phyloP scores from a whole-genome alignment of 2,797 vertebrate genomes.

The Schizopygopsis pylzovi region DNA sequence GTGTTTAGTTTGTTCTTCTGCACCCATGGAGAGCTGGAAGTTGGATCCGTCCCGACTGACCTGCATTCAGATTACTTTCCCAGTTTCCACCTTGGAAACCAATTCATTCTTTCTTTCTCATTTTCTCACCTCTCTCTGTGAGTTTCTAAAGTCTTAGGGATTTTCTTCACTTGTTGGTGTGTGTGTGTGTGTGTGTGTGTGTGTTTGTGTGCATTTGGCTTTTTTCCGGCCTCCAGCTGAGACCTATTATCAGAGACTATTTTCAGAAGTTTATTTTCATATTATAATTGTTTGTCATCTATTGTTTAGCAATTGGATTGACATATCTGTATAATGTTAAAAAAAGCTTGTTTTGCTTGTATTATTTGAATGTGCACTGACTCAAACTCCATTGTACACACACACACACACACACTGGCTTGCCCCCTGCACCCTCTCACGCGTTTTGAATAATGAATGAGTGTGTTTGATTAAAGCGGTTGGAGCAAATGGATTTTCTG shows the following conservation, averaged over 20 bases:
- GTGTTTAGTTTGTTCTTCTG: constrained; percentile 22
- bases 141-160: constrained; percentile 18
- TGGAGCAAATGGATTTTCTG: constrained; percentile 55
- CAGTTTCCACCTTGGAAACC: constrained; percentile 21
- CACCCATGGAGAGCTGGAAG: constrained; percentile 36
- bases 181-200: background rate
- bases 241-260: constrained; percentile 26
- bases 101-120: constrained; percentile 20
- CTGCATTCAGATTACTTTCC: constrained; percentile 25
- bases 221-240: constrained; percentile 13
- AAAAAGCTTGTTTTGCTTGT: constrained; percentile 26
- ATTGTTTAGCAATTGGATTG: background rate
- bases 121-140: constrained; percentile 3
- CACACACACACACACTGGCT: constrained; percentile 42
- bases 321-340: background rate
- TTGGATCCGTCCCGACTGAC: background rate
- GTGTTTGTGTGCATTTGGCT: constrained; percentile 19
- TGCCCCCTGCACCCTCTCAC: constrained; percentile 66
- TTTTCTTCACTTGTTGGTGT: constrained; percentile 40
- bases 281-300: background rate
- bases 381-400: background rate
- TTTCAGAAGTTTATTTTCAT: constrained; percentile 4
- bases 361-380: background rate
- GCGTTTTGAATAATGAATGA: constrained; percentile 77
- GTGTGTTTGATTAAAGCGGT: constrained; percentile 72